Conservation (phyloP, 2,113 vertebrate genomes). For the Eira barbara region DNA sequence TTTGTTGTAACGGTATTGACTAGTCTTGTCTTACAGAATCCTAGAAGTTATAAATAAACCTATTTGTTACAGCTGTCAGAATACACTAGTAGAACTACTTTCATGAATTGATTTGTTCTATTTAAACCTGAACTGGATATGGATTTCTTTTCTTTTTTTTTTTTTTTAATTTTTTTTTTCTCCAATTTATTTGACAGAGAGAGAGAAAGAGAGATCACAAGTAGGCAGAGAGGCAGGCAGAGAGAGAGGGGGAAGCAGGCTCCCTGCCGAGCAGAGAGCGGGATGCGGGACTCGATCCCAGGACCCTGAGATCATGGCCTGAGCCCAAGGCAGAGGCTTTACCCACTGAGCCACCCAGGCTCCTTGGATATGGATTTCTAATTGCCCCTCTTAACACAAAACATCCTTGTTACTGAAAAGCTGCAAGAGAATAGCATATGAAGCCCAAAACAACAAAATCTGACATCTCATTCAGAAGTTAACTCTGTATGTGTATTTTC, state of each 20-base stretch:
- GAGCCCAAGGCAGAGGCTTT: no score
- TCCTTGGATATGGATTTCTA: not conserved
- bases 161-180: no score
- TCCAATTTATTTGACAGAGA: no score
- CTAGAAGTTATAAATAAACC: not conserved
- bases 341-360: no score
- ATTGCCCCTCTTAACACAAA: not conserved
- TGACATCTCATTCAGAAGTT: not conserved
- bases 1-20: not conserved
- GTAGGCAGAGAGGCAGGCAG: no score
- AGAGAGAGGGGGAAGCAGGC: no score
- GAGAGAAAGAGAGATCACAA: no score
- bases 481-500: not conserved
- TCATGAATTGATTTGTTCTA: not conserved
- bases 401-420: not conserved
- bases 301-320: no score
- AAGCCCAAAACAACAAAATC: not conserved
- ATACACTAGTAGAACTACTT: not conserved
- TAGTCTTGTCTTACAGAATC: not conserved
- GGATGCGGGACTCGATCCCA: no score
- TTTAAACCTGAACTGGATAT: not conserved
- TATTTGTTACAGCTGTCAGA: not conserved
- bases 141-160: not conserved
- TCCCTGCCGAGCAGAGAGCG: no score
- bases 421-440: not conserved